Evolutionary conservation across 2,888 invertebrate genomes (phyloP).

Genomic region (Eupelmus urozonus): DNA sequence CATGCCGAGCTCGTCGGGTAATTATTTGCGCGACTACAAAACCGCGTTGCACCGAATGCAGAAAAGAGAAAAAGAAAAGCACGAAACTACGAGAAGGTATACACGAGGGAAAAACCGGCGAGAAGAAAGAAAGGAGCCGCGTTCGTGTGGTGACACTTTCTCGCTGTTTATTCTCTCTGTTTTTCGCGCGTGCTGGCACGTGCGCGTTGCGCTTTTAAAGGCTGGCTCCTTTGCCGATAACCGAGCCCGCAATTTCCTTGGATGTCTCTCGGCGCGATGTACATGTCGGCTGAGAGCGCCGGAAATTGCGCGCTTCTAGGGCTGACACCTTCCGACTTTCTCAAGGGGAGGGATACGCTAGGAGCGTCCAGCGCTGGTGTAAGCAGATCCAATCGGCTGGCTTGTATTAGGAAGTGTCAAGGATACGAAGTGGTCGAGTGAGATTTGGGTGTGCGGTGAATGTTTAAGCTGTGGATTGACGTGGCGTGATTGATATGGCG

Average conservation of each 20-base stretch:
- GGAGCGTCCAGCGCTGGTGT: too few relatives aligned
- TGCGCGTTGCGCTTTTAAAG: slow-evolving; percentile 10
- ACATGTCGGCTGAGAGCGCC: slow-evolving; percentile 23
- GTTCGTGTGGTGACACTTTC: background rate
- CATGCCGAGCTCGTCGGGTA: slow-evolving; percentile 10
- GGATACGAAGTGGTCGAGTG: too few relatives aligned
- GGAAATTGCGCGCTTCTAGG: slow-evolving; percentile 59
- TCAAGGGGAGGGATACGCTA: too few relatives aligned
- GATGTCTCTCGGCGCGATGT: slow-evolving; percentile 17
- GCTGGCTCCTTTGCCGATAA: background rate
- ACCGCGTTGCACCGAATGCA: background rate
- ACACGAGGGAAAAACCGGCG: too few relatives aligned
- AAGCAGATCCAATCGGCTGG: too few relatives aligned
- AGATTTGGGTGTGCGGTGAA: too few relatives aligned
- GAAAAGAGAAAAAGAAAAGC: background rate
- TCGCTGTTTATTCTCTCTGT: slow-evolving; percentile 8
- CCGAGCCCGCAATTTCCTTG: slow-evolving; percentile 58
- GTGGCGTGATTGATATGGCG: too few relatives aligned
- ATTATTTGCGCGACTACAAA: background rate
- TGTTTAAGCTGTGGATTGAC: too few relatives aligned
- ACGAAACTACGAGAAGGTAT: background rate
- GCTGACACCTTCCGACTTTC: slow-evolving; percentile 15
- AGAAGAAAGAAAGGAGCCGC: background rate
- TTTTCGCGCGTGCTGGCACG: background rate
- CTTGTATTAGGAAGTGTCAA: too few relatives aligned